Evolutionary conservation across 1,140 invertebrate genomes (phyloP), one percentile per base, ranked within the genome.

Genomic region (Drosophila serrata): DNA sequence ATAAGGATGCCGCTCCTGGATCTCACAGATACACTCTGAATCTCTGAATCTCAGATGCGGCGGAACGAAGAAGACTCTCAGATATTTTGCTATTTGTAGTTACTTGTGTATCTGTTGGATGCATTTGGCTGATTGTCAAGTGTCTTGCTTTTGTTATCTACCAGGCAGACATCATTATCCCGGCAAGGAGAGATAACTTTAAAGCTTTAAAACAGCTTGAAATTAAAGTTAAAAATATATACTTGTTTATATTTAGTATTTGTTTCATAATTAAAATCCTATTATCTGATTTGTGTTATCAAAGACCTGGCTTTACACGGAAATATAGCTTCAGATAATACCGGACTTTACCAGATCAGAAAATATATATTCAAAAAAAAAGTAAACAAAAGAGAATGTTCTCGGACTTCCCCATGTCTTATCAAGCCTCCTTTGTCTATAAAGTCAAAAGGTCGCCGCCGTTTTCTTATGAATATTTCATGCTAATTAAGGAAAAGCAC

Each of bases 91-190:
- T 62, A 70, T 69, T 74, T 68, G 70, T 74, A 74, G 68, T 68
- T 67, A 77, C 74, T 76, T 55, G 45, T 76, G 75, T 61, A 86
- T 82, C 80, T 82, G 75, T 67, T 77, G 58, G 72, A 88, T 88
- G 67, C 84, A 88, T 82, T 82, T 62, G 57, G 61, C 75, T 87
- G 82, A 86, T 82, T 86, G 84, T 86, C 79, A 87, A 86, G 82
- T 88, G 67, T 59, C 43, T 73, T 51, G 49, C 75, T 40, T 40
- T 76, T 79, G 82, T 82, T 87, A 67, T 79, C 79, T 55, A 75
- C 61, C 65, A 59, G 55, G 45, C 82, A 63, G 45, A 45, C 84
- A 88, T 87, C 79, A 87, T 88, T 88, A 88, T 80, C 56, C 49
- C 9, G 1, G 35, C 35, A 46, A 22, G 24, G 40, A 24, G 12